phyloP scores from a whole-genome alignment of 2,113 vertebrate species.

The Ptilorrhoa leucosticta region DNA sequence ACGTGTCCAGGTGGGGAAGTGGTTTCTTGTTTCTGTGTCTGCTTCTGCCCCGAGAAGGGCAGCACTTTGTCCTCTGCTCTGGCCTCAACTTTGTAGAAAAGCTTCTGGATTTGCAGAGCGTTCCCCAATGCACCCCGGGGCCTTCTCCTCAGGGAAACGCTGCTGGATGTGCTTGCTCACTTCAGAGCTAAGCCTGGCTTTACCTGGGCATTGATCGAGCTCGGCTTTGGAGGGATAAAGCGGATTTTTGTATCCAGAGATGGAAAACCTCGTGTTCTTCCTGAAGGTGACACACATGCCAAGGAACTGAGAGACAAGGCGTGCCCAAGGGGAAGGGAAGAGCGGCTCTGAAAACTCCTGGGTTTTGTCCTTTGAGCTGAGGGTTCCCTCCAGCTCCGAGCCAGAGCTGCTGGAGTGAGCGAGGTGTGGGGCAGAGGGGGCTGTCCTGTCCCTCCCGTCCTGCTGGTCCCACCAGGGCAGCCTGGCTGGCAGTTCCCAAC shows the following conservation, averaged over 20 bases:
- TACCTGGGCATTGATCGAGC: not conserved
- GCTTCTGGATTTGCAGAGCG: not conserved
- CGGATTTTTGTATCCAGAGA: not conserved
- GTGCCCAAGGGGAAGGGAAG: not conserved
- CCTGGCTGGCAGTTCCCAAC: not conserved
- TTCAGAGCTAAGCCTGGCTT: not conserved
- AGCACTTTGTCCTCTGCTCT: not conserved
- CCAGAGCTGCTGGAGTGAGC: not conserved
- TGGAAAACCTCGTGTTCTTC: not conserved
- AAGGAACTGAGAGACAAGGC: not conserved
- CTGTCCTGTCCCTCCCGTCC: not conserved
- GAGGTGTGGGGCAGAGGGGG: not conserved
- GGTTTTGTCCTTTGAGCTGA: not conserved
- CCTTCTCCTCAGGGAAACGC: not conserved
- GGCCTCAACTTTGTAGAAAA: not conserved
- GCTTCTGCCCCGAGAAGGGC: not conserved
- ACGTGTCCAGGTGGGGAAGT: fast-evolving
- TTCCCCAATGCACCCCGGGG: not conserved
- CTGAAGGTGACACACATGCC: not conserved
- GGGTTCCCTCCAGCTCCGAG: not conserved
- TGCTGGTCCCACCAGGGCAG: not conserved
- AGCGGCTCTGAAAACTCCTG: not conserved
- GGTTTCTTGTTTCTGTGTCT: not conserved
- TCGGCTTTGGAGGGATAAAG: not conserved
- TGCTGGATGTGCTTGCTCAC: not conserved